Conservation (phyloP, 2,888 invertebrate genomes). For the Drosophila merina region DNA sequence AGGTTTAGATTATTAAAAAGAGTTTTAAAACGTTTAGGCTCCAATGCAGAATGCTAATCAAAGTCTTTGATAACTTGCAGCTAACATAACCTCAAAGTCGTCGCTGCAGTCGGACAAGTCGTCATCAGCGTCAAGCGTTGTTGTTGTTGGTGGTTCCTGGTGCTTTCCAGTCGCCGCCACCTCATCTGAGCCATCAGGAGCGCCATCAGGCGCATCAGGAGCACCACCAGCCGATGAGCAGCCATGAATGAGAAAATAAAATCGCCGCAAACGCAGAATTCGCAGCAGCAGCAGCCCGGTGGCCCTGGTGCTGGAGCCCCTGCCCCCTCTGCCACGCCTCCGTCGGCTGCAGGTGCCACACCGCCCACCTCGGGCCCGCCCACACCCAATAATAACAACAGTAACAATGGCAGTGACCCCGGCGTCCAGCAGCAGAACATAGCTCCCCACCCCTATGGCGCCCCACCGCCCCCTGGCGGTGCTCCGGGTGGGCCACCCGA, state of each 20-base stretch:
- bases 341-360: conserved; percentile 58
- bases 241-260: conserved; percentile 83
- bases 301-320: conserved; percentile 43
- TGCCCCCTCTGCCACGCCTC: conserved; percentile 41
- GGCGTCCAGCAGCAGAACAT: conserved; percentile 60
- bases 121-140: conserved; percentile 72
- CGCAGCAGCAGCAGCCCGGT: conserved; percentile 76
- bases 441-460: conserved; percentile 78
- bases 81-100: conserved; percentile 79
- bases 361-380: conserved; percentile 75
- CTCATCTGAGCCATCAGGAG: conserved; percentile 46
- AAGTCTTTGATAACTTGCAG: conserved; percentile 70
- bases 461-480: conserved; percentile 70
- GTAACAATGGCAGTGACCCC: conserved; percentile 79
- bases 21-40: conserved; percentile 12
- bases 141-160: conserved; percentile 72
- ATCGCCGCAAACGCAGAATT: conserved; percentile 82
- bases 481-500: conserved; percentile 73
- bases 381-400: conserved; percentile 78
- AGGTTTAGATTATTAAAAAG: conserved; percentile 17
- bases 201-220: conserved; percentile 50
- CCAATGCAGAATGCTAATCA: conserved; percentile 32
- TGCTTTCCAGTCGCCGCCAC: conserved; percentile 52
- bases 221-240: conserved; percentile 57
- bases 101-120: conserved; percentile 82